Percentiles rank a stretch among this genome's conserved stretches.
Conservation (phyloP, 2,797 vertebrate species). For the Brachymystax lenok region DNA sequence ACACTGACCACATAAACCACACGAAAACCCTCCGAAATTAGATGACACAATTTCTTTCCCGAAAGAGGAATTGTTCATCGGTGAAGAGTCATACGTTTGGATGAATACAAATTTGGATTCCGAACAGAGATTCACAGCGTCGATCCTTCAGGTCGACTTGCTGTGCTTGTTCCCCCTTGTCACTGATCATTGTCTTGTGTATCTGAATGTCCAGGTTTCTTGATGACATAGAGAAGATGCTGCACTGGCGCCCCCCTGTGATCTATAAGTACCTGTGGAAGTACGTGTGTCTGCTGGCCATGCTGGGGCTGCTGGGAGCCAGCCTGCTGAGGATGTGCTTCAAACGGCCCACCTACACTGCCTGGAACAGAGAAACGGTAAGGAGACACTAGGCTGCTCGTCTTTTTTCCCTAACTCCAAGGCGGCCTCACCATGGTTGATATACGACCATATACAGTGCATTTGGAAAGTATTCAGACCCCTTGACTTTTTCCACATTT, state of each 20-base stretch:
- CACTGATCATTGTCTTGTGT: neutral
- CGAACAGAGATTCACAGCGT: neutral
- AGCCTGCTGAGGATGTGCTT: conserved; percentile 66
- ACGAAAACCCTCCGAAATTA: neutral
- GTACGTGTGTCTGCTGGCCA: conserved; percentile 75
- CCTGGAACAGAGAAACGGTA: conserved; percentile 80
- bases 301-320: conserved; percentile 75
- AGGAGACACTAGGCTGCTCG: neutral
- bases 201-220: conserved; percentile 75
- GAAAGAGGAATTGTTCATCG: neutral
- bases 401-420: neutral
- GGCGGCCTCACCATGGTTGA: neutral
- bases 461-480: too few relatives aligned
- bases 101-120: neutral
- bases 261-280: conserved; percentile 83
- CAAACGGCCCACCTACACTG: conserved; percentile 66
- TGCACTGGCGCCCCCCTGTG: conserved; percentile 67
- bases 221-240: conserved; percentile 74
- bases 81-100: neutral
- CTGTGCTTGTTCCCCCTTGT: neutral
- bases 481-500: too few relatives aligned
- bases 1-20: neutral
- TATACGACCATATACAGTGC: neutral
- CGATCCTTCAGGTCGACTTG: neutral
- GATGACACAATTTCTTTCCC: neutral